Percentiles rank a stretch among this genome's conserved stretches.
Conservation (phyloP, 1,140 invertebrate genomes). For the Sinella curviseta region DNA sequence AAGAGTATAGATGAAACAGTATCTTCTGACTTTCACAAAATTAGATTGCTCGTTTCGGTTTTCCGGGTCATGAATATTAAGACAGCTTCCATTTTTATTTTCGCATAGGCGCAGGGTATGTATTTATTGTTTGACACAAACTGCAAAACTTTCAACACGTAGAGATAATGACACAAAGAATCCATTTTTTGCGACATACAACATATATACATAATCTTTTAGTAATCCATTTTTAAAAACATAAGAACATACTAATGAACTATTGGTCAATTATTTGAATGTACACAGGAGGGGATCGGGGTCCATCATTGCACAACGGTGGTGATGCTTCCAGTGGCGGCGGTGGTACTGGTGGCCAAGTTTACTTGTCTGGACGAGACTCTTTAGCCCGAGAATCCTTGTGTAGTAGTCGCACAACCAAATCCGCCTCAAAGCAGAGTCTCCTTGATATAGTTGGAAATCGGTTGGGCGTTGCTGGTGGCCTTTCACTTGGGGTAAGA, state of each 20-base stretch:
- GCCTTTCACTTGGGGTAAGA: slow-evolving; percentile 47
- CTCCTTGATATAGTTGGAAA: slow-evolving; percentile 69
- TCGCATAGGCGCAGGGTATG: no score
- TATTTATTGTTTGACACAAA: no score
- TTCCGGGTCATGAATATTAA: no score
- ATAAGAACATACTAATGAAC: no score
- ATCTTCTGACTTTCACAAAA: no score
- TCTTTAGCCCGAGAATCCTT: slow-evolving; percentile 56
- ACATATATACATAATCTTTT: not conserved
- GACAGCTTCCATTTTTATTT: no score
- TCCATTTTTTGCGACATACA: no score
- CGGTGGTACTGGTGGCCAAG: slow-evolving; percentile 53
- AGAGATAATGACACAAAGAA: no score
- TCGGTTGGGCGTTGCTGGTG: slow-evolving; percentile 62
- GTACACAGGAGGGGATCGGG: not conserved
- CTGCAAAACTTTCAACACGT: no score
- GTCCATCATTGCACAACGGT: not conserved
- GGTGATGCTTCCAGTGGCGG: slow-evolving; percentile 51
- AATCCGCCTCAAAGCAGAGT: slow-evolving; percentile 62
- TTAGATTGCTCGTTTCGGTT: no score
- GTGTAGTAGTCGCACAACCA: slow-evolving; percentile 57
- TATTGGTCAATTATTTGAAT: no score
- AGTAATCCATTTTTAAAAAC: not conserved
- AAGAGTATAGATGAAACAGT: no score
- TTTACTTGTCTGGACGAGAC: slow-evolving; percentile 56